A percentile compares a stretch with the other conserved stretches of the same genome.
phyloP scores from a whole-genome alignment of 2,113 vertebrate genomes.

The Motacilla alba region DNA sequence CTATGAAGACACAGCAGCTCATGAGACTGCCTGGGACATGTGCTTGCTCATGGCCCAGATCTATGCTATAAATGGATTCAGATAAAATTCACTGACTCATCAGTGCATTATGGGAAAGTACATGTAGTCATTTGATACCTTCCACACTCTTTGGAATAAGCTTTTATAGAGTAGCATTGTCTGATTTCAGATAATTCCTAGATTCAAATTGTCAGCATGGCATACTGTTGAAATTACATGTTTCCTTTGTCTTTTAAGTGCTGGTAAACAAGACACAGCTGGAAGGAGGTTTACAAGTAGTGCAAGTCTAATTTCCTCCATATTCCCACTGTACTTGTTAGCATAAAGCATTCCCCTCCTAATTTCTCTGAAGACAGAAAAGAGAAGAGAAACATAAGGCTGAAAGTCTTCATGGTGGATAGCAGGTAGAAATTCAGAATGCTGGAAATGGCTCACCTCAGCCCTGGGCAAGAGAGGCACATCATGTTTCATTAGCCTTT shows the following conservation, averaged over 20 bases:
- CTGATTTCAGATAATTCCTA: not conserved
- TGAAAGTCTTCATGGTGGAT: not conserved
- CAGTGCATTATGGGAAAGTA: not conserved
- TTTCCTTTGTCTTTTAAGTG: not conserved
- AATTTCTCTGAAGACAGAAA: not conserved
- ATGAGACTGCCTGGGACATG: not conserved
- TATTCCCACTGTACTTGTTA: conserved; percentile 24
- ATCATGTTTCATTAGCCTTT: not conserved
- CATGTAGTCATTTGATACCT: not conserved
- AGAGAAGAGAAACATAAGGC: not conserved
- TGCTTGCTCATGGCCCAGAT: not conserved
- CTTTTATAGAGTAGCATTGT: not conserved
- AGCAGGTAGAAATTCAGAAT: not conserved
- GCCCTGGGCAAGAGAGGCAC: not conserved
- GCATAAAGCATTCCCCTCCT: not conserved
- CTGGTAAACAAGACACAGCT: conserved; percentile 28
- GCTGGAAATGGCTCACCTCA: not conserved
- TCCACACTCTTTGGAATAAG: not conserved
- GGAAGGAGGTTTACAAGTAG: not conserved
- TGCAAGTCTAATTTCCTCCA: not conserved
- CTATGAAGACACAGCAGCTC: not conserved
- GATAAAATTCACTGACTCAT: not conserved
- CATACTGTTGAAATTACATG: not conserved
- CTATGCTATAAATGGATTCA: not conserved
- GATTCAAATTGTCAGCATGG: not conserved